Percentiles rank a stretch among this genome's conserved stretches.
phyloP scores from a whole-genome alignment of 2,888 invertebrate species.

The Spicauda simplicius region DNA sequence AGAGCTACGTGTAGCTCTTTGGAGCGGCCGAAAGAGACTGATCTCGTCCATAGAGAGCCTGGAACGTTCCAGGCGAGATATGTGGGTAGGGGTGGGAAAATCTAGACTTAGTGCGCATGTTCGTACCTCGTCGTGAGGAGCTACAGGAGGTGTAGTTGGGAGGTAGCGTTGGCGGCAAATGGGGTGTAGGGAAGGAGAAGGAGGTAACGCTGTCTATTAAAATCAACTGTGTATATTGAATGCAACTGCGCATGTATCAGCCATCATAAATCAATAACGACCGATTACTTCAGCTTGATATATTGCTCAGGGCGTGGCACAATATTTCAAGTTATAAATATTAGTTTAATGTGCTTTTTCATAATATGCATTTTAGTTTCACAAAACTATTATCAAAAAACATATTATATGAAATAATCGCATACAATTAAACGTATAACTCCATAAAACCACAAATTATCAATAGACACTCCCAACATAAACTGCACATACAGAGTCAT shows the following conservation, averaged over 20 bases:
- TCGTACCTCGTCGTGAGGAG: background rate
- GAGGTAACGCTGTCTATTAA: background rate
- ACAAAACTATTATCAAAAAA: too few species aligned
- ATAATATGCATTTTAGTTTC: too few species aligned
- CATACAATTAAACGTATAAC: too few species aligned
- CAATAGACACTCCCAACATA: too few species aligned
- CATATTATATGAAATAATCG: too few species aligned
- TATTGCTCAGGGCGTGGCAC: too few species aligned
- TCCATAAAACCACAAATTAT: too few species aligned
- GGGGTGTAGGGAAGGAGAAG: background rate
- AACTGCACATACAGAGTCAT: too few species aligned
- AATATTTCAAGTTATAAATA: too few species aligned
- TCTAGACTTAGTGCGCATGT: background rate
- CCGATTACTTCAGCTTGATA: too few species aligned
- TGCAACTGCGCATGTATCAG: slow-evolving; percentile 5
- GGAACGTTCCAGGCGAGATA: background rate
- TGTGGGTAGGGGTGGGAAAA: background rate
- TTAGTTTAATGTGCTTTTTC: too few species aligned
- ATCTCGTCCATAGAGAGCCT: background rate
- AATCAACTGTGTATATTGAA: background rate
- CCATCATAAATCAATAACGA: too few species aligned
- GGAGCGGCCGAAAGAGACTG: background rate
- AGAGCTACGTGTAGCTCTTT: background rate
- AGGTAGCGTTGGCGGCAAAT: background rate
- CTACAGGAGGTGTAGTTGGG: background rate